Evolutionary conservation across 2,888 invertebrate species (phyloP), one percentile per base, ranked within the genome.

Genomic region (Pseudoips prasinana): DNA sequence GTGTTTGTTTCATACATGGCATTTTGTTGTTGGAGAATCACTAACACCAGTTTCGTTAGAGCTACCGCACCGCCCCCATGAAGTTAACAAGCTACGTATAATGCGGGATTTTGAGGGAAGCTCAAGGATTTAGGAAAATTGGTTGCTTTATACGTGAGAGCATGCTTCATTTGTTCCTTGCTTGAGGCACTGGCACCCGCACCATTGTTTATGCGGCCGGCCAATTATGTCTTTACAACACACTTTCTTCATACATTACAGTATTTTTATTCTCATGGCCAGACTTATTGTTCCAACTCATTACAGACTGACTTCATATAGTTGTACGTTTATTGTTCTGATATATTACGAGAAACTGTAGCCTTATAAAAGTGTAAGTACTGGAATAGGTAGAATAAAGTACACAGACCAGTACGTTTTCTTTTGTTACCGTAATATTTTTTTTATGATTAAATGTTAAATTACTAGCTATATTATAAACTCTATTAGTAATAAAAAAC

Each of bases 181-280:
- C 84, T 73, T 39, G 61, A 60, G 81, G 85, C 81, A 58, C 67
- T 62, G 66, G 79, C 77, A 73, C 72, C 77, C 64, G 57, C 55
- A 58, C 75, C 59, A 80, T 81, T 83, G 85, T 81, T 76, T 84
- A 78, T 69, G 64, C 68, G 74, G 80, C 71, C 68, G 61, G 60
- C 75, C 79, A 82, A 84, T 84, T 84, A 83, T 74, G 73, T 80
- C 71, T 78, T 79, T 69, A 77, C 65, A 73, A 66, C 65, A 71
- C 63, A 73, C 10, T 59, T 74, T 75, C 64, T 72, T 75, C 71
- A 60, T 63, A 58, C 47, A 69, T 66, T 68, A 73, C 61, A 64
- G 65, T 63, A 59, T 55, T 58, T 57, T 56, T 39, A 55, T 8
- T 9, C 1, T 30, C 41, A 25, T 25, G 9, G 32, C 29, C 29